Conservation (phyloP, 2,113 vertebrate genomes). For the Catagonus wagneri region DNA sequence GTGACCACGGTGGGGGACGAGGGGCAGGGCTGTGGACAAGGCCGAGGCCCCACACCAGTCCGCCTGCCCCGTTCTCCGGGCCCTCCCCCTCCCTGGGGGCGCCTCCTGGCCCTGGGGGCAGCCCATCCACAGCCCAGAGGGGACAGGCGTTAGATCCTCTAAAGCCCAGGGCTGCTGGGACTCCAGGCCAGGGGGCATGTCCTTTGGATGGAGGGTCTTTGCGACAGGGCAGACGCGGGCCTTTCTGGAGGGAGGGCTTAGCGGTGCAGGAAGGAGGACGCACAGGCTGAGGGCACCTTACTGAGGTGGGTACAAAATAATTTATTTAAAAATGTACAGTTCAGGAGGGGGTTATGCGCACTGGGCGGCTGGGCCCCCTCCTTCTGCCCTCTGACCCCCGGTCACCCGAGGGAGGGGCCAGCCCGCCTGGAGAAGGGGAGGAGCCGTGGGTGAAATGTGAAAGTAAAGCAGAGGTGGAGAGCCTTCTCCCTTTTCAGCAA, state of each 20-base stretch:
- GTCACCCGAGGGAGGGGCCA: not conserved
- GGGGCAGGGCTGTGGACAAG: not conserved
- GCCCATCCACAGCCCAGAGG: not conserved
- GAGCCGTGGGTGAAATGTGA: not conserved
- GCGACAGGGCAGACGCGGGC: not conserved
- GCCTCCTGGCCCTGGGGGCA: not conserved
- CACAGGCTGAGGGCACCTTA: not conserved
- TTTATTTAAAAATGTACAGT: constrained; percentile 73
- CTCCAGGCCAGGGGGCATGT: not conserved
- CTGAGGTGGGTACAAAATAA: constrained; percentile 62
- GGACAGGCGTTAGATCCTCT: too few relatives aligned
- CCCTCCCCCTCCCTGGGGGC: not conserved
- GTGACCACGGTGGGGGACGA: not conserved
- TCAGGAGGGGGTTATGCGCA: not conserved
- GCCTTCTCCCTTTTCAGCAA: not conserved
- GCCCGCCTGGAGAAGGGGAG: not conserved
- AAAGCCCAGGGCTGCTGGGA: not conserved
- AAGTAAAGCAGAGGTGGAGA: not conserved
- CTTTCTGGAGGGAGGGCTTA: not conserved
- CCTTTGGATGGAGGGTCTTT: not conserved
- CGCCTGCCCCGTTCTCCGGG: not conserved
- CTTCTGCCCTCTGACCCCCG: not conserved
- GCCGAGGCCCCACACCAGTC: too few relatives aligned
- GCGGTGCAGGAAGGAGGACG: not conserved
- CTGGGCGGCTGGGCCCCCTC: not conserved